Evolutionary conservation across 1,140 invertebrate genomes (phyloP), one percentile per base, ranked within the genome.

Genomic region (Amphibalanus amphitrite): DNA sequence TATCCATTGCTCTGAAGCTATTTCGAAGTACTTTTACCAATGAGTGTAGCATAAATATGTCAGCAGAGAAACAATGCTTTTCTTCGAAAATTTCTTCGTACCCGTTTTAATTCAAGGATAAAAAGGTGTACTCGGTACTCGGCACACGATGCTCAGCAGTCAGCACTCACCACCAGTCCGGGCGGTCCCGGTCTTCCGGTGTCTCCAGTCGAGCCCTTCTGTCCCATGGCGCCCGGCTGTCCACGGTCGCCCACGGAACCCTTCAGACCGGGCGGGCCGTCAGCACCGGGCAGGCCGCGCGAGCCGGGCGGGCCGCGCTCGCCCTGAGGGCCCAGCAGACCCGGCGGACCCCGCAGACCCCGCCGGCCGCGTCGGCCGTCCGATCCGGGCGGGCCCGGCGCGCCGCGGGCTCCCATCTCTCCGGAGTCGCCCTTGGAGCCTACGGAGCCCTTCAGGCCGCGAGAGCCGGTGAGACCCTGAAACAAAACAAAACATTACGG

Each of bases 311-410:
- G 74, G 30, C 38, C 91, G 72, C 89, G 81, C 79, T 90, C 88
- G 72, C 91, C 91, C 74, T 85, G 81, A 29, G 88, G 85, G 0
- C 91, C 92, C 40, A 83, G 72, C 64, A 83, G 82, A 28, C 91
- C 90, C n/a, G 84, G 82, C 17, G 87, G 86, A 38, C 89, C 89
- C 75, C 86, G 82, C 73, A 86, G 82, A 20, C 89, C 90, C 75
- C 88, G 80, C 78, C 89, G 89, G 10, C 89, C 90, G 73, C 88
- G 82, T 82, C 90, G 90, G 23, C 90, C 90, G 78, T 90, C 87
- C 10, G 85, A 82, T 20, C 90, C 90, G 40, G 84, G 76, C 40
- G 83, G 79, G 4, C 90, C 90, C 10, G 89, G 86, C 28, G 88
- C 74, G 67, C 90, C 89, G 76, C 88, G 79, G 20, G 87, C 85